These are phyloP conservation scores for Drosophila antonietae DNA, from an alignment of 2,888 invertebrate genomes.

Conservation along the genomic window DNA sequence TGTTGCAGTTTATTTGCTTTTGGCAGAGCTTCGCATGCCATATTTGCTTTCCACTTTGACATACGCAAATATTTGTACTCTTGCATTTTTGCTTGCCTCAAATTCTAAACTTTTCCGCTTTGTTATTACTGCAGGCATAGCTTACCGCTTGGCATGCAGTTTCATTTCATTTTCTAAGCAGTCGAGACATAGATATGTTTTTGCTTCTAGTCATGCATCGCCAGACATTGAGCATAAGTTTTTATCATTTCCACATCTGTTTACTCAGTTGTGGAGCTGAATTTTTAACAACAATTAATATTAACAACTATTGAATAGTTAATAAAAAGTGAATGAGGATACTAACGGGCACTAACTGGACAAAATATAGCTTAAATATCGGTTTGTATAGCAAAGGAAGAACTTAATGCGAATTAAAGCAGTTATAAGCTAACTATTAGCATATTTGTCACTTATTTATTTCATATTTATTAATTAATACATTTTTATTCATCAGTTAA, in stretches of 20 bases:
- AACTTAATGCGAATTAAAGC: too few species aligned
- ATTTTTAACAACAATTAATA: too few species aligned
- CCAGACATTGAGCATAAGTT: neutral
- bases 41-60: conserved; percentile 58
- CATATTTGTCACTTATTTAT: too few species aligned
- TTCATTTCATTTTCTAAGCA: conserved; percentile 18
- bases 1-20: conserved; percentile 48
- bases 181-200: neutral
- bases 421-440: too few species aligned
- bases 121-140: neutral
- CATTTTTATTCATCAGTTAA: too few species aligned
- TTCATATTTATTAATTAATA: too few species aligned
- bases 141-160: neutral
- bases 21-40: conserved; percentile 39
- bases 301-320: too few species aligned
- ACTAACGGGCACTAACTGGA: too few species aligned
- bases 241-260: neutral
- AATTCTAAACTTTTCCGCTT: conserved; percentile 15
- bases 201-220: neutral
- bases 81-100: conserved; percentile 18
- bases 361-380: too few species aligned
- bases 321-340: too few species aligned
- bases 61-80: conserved; percentile 53
- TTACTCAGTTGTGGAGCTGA: neutral
- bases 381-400: too few species aligned